These are phyloP conservation scores for Holothuria scabra DNA, from an alignment of 53 echinoderm and acorn worm species.

Conservation along the genomic window DNA sequence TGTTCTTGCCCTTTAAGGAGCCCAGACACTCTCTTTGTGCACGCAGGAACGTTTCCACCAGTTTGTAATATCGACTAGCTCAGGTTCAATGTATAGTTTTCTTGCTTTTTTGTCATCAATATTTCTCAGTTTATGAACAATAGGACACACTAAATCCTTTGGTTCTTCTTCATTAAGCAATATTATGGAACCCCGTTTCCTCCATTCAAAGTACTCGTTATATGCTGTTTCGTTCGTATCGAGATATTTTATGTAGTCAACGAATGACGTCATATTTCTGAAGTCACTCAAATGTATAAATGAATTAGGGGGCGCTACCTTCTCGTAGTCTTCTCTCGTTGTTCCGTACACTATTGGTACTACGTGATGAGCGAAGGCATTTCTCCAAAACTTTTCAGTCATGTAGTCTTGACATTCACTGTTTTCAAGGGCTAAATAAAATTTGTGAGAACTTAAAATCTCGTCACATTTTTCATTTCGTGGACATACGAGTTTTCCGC, in stretches of 20 bases:
- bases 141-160: no score
- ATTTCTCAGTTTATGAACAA: no score
- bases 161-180: no score
- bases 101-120: no score
- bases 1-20: no score
- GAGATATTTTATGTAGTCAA: slow-evolving; percentile 49
- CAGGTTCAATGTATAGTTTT: no score
- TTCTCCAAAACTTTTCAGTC: slow-evolving; percentile 79
- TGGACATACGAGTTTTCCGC: slow-evolving; percentile 12
- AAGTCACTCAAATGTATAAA: slow-evolving; percentile 73
- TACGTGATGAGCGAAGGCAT: slow-evolving; percentile 53
- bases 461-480: slow-evolving; percentile 11
- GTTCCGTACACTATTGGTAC: slow-evolving; percentile 82
- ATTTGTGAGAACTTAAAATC: slow-evolving; percentile 67
- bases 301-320: slow-evolving; percentile 68
- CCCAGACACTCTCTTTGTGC: no score
- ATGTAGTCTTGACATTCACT: slow-evolving; percentile 73
- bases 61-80: no score
- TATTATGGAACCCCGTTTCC: slow-evolving; percentile 44
- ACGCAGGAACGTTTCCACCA: no score
- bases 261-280: slow-evolving; percentile 38
- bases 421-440: slow-evolving; percentile 80
- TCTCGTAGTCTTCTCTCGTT: slow-evolving; percentile 61
- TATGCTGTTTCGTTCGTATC: slow-evolving; percentile 64
- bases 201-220: slow-evolving; percentile 73